A percentile compares a stretch with the other conserved stretches of the same genome.
These are phyloP conservation scores for Automeris io DNA, from an alignment of 2,888 invertebrate genomes.

Conservation along the genomic window DNA sequence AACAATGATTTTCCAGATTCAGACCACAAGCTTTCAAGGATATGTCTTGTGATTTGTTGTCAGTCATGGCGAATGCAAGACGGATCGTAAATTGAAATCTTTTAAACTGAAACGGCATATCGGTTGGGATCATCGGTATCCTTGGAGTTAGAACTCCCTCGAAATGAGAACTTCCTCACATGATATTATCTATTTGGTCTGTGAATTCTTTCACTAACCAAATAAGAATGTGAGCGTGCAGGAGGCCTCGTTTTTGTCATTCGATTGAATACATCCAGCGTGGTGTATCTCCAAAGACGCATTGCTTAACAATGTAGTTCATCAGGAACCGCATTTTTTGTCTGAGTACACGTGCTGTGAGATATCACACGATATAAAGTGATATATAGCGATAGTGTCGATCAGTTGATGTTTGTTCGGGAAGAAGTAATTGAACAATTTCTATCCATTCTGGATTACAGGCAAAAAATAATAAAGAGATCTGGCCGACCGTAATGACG, in stretches of 20 bases:
- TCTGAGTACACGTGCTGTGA: conserved; percentile 20
- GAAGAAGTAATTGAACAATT: no score
- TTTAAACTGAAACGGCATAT: conserved; percentile 14
- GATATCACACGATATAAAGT: no score
- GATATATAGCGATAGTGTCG: no score
- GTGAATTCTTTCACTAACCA: conserved; percentile 6
- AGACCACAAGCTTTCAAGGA: conserved; percentile 13
- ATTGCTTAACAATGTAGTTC: conserved; percentile 10
- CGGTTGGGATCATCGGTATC: conserved; percentile 16
- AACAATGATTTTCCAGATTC: conserved; percentile 15
- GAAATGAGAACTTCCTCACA: conserved; percentile 14
- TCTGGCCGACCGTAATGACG: conserved; percentile 18
- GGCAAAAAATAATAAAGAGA: conserved; percentile 17
- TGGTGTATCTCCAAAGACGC: neutral
- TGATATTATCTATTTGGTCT: conserved; percentile 4
- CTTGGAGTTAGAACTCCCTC: conserved; percentile 14
- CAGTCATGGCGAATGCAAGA: conserved; percentile 13
- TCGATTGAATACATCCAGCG: conserved; percentile 2
- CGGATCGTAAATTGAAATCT: conserved; percentile 16
- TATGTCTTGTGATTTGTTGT: conserved; percentile 18
- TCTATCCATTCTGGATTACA: conserved; percentile 20
- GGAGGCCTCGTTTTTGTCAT: conserved; percentile 6
- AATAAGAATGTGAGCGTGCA: conserved; percentile 1
- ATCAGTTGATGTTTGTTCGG: no score
- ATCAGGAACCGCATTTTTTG: neutral